Evolutionary conservation across 2,113 vertebrate genomes (phyloP), one percentile per base, ranked within the genome.

Genomic region (Epinephelus cyanopodus): DNA sequence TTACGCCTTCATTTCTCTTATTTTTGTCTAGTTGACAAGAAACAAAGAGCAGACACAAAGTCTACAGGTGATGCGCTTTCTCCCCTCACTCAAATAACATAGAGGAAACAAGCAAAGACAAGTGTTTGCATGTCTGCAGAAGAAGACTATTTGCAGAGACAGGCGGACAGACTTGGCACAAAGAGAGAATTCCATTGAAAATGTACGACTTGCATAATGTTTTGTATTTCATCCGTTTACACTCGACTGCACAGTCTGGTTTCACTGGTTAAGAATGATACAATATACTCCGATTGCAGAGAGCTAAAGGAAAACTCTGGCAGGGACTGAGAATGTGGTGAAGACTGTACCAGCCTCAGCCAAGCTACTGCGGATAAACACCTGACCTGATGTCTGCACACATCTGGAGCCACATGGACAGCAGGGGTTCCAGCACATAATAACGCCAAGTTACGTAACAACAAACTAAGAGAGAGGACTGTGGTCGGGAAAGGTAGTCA

Each of bases 41-140:
- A 79, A 52, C 52, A 56, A 80, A 70, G 42, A 58, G 58, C 25
- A 79, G 85, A 77, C n/a, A 77, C n/a, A 53, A 19, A 21, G 23
- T 29, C 72, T 58, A 47, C 45, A 48, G 50, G 68, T 12, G 6
- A 57, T 71, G 39, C 2, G 27, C 33, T 33, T 80, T 71, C 53
- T 68, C 12, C 3, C 57, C 8, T 60, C 37, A 66, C 54, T 71
- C 45, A 37, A 47, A 67, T 17, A 57, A 27, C 10, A 62, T 81
- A 12, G 18, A 37, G 53, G 48, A 87, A 72, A 84, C 54, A 50
- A 78, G 69, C 42, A 70, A 81, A 84, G 69, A 66, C 47, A 53
- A 68, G 39, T 39, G 70, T 80, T 57, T 74, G 66, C 23, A 19
- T 74, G 76, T 71, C 61, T 50, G 58, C 45, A 66, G 85, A 74